Base-by-base conservation (phyloP, 92 coral and sea anemone genomes). In the Muricea muricata region DNA sequence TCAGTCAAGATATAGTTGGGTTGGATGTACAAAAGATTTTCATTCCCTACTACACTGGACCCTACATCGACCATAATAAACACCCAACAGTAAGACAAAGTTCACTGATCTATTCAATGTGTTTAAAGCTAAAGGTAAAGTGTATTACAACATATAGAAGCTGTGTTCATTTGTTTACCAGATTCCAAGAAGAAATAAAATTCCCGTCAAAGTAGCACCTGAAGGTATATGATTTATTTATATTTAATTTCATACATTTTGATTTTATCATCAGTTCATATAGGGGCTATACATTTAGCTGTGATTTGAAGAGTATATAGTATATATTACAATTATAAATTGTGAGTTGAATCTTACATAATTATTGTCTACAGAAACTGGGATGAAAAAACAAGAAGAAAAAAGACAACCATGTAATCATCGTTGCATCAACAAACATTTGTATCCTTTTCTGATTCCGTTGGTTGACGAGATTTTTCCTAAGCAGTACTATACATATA, bases 1-100 rank as follows among this genome's bases (percentile, higher is more conserved):
- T 97, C 54, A 97, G 99, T 81, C 99, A 97, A 60, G 98, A 94
- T 65, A 54, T 46, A 97, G 99, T 97, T 76, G 99, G 99, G 20
- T 20, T 97, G 24, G 99, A 97, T 75, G 93, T 97, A 52, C 71
- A 85, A 60, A 94, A 61, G 52, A 84, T 86, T 48, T 97, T 87
- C 73, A 66, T 93, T 2, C 99, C 99, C 40, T 84, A 92, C 50
- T 97, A 97, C 85, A 94, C 80, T 89, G 98, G 97, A 28, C 83
- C 96, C 0, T 84, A 90, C 82, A 78, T 34, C 13, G 41, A 56
- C 45, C 5, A 5, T 32, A 6, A 55, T 57, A 40, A 24, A 31
- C 46, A 7, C 14, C 52, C 61, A 4, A 17, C 30, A 72, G 83
- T 78, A 78, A 55, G 14, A 78, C 37, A 20, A 20, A n/a, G n/a